phyloP scores from a whole-genome alignment of 2,888 invertebrate species.

The Pemphredon lugubris region DNA sequence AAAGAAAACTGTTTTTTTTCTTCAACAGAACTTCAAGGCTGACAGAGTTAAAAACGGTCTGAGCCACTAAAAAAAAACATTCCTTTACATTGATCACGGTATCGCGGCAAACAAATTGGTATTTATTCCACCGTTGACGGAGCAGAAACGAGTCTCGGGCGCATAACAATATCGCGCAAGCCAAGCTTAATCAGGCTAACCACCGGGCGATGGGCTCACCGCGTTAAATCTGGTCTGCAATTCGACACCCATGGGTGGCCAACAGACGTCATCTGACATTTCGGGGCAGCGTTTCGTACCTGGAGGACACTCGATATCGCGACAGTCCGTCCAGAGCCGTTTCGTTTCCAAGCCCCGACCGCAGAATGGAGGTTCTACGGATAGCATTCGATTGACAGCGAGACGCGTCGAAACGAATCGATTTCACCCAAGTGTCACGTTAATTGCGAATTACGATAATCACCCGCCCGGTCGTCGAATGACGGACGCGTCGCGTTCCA shows the following conservation, averaged over 20 bases:
- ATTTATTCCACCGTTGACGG: too few species aligned
- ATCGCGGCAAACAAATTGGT: too few species aligned
- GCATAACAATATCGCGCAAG: background rate
- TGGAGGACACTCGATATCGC: conserved; percentile 35
- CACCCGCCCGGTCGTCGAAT: conserved; percentile 32
- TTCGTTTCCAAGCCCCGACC: conserved; percentile 35
- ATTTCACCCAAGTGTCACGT: conserved; percentile 45
- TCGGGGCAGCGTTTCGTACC: conserved; percentile 13
- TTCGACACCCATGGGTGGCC: conserved; percentile 23
- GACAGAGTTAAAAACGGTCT: too few species aligned
- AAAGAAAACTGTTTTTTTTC: too few species aligned
- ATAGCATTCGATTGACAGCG: conserved; percentile 4
- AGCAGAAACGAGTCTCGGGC: too few species aligned
- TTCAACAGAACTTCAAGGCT: too few species aligned
- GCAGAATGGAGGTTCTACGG: conserved; percentile 26
- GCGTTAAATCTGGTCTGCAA: conserved; percentile 23
- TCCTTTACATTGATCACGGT: too few species aligned
- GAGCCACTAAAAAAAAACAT: too few species aligned
- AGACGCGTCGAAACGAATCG: conserved; percentile 41
- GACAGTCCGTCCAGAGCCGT: conserved; percentile 10
- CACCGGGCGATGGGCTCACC: background rate
- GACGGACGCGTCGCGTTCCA: background rate
- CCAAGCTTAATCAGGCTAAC: background rate
- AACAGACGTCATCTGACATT: conserved; percentile 18
- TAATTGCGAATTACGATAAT: conserved; percentile 42